phyloP scores from a whole-genome alignment of 1,140 invertebrate species.

The Bemisia tabaci region DNA sequence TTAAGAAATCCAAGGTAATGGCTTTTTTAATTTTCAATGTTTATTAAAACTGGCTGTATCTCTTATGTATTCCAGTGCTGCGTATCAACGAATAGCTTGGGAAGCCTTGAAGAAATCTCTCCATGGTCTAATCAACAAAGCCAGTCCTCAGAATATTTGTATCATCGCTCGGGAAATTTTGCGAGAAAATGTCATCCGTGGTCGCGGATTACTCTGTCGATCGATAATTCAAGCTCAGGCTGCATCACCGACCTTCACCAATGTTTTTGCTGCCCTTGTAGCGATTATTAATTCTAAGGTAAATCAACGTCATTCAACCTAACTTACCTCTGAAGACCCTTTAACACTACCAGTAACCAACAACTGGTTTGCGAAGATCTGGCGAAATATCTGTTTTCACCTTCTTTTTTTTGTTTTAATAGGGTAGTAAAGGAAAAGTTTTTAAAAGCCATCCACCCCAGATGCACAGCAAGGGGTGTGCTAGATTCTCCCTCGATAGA shows the following conservation, averaged over 20 bases:
- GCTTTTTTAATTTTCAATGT: too few relatives aligned
- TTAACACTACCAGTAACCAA: too few relatives aligned
- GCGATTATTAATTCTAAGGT: conserved; percentile 90
- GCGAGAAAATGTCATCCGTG: conserved; percentile 90
- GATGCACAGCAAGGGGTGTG: too few relatives aligned
- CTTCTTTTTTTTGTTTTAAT: too few relatives aligned
- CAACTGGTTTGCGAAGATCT: too few relatives aligned
- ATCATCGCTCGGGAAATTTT: conserved; percentile 85
- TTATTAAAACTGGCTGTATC: too few relatives aligned
- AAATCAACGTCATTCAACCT: conserved; percentile 16
- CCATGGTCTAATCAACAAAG: conserved; percentile 95
- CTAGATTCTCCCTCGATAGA: too few relatives aligned
- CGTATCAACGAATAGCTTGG: conserved; percentile 95
- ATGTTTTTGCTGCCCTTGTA: conserved; percentile 90
- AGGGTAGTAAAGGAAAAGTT: too few relatives aligned
- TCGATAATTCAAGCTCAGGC: conserved; percentile 95
- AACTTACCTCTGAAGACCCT: too few relatives aligned
- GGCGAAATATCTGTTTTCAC: too few relatives aligned
- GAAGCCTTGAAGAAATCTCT: conserved; percentile 99
- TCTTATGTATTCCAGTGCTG: conserved; percentile 54
- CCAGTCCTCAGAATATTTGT: conserved; percentile 90
- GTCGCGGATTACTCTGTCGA: conserved; percentile 75
- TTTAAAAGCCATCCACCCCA: too few relatives aligned
- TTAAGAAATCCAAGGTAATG: not conserved
- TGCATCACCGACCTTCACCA: conserved; percentile 92